phyloP scores from a whole-genome alignment of 1,140 invertebrate genomes.

The Drosophila nigromelanica region DNA sequence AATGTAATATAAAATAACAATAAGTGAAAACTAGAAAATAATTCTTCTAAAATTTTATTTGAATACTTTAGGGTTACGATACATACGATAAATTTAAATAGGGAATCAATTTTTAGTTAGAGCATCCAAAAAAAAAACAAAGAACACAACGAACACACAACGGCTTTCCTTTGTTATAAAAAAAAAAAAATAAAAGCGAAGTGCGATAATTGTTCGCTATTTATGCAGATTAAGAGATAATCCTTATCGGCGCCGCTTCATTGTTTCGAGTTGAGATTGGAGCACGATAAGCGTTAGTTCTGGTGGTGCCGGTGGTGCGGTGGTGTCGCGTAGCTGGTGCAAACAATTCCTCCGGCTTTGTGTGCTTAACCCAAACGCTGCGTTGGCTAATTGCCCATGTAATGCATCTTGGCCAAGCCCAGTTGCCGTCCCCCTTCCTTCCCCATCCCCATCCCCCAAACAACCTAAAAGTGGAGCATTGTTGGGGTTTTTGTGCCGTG shows the following conservation, averaged over 20 bases:
- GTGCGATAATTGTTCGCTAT: conserved; percentile 51
- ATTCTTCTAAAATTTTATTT: too few relatives aligned
- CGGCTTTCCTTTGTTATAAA: conserved; percentile 31
- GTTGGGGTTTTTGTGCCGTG: conserved; percentile 10
- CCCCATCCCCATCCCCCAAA: not conserved
- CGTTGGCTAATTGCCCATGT: conserved; percentile 57
- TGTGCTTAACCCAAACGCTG: conserved; percentile 3
- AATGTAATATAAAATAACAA: too few relatives aligned
- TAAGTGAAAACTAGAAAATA: too few relatives aligned
- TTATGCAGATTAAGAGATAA: conserved; percentile 83
- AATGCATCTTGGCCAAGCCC: conserved; percentile 46
- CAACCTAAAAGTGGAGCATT: not conserved
- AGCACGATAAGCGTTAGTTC: conserved; percentile 42
- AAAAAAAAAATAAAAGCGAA: not conserved
- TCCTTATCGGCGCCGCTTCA: conserved; percentile 66
- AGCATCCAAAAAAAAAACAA: not conserved
- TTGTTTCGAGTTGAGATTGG: conserved; percentile 43
- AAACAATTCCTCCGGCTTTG: conserved; percentile 25
- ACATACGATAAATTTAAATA: not conserved
- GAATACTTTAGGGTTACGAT: too few relatives aligned
- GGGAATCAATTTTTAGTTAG: not conserved
- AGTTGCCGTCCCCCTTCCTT: not conserved
- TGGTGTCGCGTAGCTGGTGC: conserved; percentile 1
- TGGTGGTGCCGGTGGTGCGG: not conserved
- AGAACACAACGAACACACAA: not conserved